Conservation (phyloP, 2,797 vertebrate genomes). For the Pseudocheirus occidentalis region DNA sequence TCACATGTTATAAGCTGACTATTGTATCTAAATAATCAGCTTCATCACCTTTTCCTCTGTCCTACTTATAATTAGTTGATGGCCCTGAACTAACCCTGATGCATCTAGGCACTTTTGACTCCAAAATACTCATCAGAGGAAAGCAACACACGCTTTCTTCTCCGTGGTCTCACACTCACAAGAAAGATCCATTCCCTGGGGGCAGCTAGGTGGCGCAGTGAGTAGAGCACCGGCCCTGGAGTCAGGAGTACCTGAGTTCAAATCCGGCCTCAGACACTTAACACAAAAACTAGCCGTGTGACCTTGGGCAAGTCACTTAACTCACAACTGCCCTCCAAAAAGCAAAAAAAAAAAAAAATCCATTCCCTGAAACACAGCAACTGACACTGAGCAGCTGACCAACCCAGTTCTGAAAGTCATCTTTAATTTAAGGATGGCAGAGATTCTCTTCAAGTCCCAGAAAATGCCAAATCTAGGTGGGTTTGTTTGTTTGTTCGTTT, state of each 20-base stretch:
- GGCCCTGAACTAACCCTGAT: constrained; percentile 60
- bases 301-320: no score
- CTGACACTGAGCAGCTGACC: background rate
- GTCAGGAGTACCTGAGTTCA: no score
- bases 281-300: no score
- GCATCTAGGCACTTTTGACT: constrained; percentile 54
- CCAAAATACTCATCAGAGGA: constrained; percentile 34
- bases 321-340: no score
- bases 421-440: constrained; percentile 27
- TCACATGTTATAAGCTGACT: constrained; percentile 72
- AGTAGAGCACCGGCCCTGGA: no score
- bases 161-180: background rate
- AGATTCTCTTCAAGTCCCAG: constrained; percentile 11
- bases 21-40: constrained; percentile 67
- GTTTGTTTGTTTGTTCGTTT: background rate
- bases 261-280: no score
- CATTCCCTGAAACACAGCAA: background rate
- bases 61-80: constrained; percentile 73
- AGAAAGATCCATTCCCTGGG: background rate
- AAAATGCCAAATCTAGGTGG: constrained; percentile 5
- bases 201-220: no score
- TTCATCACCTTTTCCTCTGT: constrained; percentile 29
- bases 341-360: constrained; percentile 28
- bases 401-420: background rate
- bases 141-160: constrained; percentile 54